A percentile compares a stretch with the other conserved stretches of the same genome.
Evolutionary conservation across 2,113 vertebrate species (phyloP).

Genomic region (Campylorhamphus procurvoides): DNA sequence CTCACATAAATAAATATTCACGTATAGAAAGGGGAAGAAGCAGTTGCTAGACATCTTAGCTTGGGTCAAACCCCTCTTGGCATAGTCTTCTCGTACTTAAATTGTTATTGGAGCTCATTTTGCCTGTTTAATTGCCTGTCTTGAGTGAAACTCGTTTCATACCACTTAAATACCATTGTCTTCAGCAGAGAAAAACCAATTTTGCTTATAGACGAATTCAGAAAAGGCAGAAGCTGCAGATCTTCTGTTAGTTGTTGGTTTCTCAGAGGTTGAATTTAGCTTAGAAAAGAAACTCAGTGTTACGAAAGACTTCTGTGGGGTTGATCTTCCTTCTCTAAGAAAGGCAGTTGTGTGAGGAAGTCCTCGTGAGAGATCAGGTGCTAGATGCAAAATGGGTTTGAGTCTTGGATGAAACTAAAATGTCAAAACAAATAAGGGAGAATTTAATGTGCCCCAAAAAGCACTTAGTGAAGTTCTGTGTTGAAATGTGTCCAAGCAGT

Average conservation of each 20-base stretch:
- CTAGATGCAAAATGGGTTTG: neutral
- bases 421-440: neutral
- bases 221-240: neutral
- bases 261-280: neutral
- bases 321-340: neutral
- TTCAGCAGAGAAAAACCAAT: neutral
- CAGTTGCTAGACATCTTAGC: neutral
- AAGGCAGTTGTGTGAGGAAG: neutral
- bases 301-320: neutral
- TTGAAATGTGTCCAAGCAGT: neutral
- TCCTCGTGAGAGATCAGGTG: fast-evolving
- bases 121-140: conserved; percentile 22
- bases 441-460: neutral
- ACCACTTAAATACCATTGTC: neutral
- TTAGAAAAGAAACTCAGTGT: neutral
- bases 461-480: neutral
- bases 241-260: neutral
- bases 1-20: neutral
- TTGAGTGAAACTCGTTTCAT: neutral
- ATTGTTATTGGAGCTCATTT: conserved; percentile 29
- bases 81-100: neutral
- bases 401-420: neutral
- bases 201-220: neutral
- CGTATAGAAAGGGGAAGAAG: neutral
- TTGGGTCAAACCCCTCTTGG: neutral